Evolutionary conservation across 2,888 invertebrate genomes (phyloP), one percentile per base, ranked within the genome.

Genomic region (Dynastes maya): DNA sequence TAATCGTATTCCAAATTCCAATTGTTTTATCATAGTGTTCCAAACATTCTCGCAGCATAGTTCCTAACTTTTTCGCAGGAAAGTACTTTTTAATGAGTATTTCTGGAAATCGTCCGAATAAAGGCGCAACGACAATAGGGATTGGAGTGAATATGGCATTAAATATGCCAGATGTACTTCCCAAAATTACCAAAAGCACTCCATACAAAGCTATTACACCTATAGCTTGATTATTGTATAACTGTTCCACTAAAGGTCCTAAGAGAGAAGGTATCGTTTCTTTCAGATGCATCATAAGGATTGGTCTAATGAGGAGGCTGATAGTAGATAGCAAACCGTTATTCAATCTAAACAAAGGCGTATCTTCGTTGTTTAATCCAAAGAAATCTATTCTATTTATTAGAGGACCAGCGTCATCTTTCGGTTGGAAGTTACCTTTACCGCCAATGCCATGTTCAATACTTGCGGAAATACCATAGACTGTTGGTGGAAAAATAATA

Each of bases 401-500:
- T 13, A 29, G 29, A 61, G 27, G 63, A 32, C 63, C 32, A n/a
- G 32, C 13, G 11, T 63, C 63, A 63, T 63, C 32, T 45, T 45
- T 11, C 11, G 45, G 45, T 45, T 45, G 45, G 45, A 45, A 8
- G 11, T 45, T 11, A 45, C 8, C 45, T 45, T 1, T 45, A 45
- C 11, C 45, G 45, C 22, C 55, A 0, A 16, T 3, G 4, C 55
- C 55, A 58, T 58, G 55, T 22, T 8, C 55, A 22, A 22, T n/a
- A 40, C 32, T 55, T 71, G 29, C 9, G 55, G 71, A 71, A 37
- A 29, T 16, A 32, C 71, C 71, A 55, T 71, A 16, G 55, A 71
- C 71, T 71, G 71, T 71, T 9, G 71, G 53, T 55, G 71, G 32
- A 71, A 71, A 71, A 71, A 71, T 32, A 71, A 71, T 37, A 58